phyloP scores from a whole-genome alignment of 2,888 invertebrate genomes.

The Troides helena region DNA sequence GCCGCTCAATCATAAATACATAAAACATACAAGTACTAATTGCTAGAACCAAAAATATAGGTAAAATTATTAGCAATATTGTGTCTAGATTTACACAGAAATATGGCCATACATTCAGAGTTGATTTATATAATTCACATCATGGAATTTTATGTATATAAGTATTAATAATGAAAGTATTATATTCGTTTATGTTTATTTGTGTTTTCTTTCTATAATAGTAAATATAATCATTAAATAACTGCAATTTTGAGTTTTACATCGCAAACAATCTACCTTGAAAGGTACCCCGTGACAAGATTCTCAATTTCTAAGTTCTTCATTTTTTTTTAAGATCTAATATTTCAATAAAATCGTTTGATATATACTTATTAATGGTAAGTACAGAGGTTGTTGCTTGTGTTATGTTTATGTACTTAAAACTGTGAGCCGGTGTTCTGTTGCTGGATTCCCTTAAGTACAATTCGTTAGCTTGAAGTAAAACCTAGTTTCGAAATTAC shows the following conservation, averaged over 20 bases:
- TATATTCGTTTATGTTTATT: not conserved
- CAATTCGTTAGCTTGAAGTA: no score
- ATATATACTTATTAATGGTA: no score
- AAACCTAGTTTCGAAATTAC: no score
- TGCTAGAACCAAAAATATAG: conserved; percentile 38
- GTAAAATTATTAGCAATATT: conserved; percentile 16
- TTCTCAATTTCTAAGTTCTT: not conserved
- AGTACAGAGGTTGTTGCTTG: no score
- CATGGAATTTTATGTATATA: not conserved
- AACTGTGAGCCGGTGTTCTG: no score
- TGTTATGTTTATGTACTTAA: no score
- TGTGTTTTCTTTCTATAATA: not conserved
- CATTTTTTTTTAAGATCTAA: no score
- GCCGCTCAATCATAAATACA: conserved; percentile 34
- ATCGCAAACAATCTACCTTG: not conserved
- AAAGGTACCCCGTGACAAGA: not conserved
- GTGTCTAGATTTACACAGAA: conserved; percentile 10
- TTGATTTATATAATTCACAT: not conserved
- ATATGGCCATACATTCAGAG: conserved; percentile 8
- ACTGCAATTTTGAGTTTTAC: not conserved
- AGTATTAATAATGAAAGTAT: not conserved
- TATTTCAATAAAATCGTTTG: no score
- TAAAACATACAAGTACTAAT: conserved; percentile 8
- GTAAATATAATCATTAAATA: not conserved
- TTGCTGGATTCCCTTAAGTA: no score